Evolutionary conservation across 2,797 vertebrate genomes (phyloP), one percentile per base, ranked within the genome.

Genomic region (Sandelia bainsii): DNA sequence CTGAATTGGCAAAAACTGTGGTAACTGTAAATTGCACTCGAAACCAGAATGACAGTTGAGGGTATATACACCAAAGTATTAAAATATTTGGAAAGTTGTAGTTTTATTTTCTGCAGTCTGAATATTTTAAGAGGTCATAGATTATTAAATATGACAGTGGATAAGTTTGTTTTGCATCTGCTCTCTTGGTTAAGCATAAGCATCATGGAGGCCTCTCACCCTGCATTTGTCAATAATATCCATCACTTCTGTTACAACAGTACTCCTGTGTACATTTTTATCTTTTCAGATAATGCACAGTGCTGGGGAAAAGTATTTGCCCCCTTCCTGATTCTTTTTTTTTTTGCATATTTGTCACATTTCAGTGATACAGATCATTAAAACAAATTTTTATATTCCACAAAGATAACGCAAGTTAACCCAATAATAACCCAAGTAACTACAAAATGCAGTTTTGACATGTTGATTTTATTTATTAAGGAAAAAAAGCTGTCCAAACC

Each of bases 201-300:
- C 56, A 57, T 29, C 54, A 51, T 25, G n/a, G n/a, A 54, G 9
- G 7, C 29, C 23, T 19, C 12, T 8, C n/a, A 1, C 27, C 40
- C 17, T 50, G 60, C 17, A 59, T 73, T 62, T 62, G 57, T 72
- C 27, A 67, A 72, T 57, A 72, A 81, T 71, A 61, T 45, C 23
- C 42, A 39, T 69, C 22, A 44, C 80, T 71, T 60, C 45, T 50
- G 37, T 54, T 32, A 58, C 58, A 73, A 25, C 44, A 22, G 27
- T 16, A 23, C 46, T 53, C 20, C 46, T 66, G 23, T 34, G 42
- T 69, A 29, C 46, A 34, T 77, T 42, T 81, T 71, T 64, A 64
- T 69, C 20, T 58, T 54, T 68, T 56, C 27, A 64, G 16, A 32
- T 17, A 53, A 44, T 39, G 59, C 25, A 25, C 2, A 25, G 25